A percentile compares a stretch with the other conserved stretches of the same genome.
phyloP scores from a whole-genome alignment of 2,113 vertebrate genomes.

The Leptobrachium leishanense region DNA sequence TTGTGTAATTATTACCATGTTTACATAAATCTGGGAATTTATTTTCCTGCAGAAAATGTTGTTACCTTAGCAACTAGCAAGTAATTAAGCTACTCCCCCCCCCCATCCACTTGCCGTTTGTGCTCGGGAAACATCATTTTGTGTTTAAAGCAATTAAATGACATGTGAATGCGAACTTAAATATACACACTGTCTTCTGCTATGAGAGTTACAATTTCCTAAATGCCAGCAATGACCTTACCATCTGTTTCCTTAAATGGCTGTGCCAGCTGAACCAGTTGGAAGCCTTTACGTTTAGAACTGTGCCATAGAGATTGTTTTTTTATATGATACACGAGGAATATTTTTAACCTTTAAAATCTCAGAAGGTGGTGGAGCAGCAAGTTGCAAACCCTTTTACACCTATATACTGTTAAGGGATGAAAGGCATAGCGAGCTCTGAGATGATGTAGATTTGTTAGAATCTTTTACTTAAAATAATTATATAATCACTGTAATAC shows the following conservation, averaged over 20 bases:
- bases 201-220: conserved; percentile 46
- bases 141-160: conserved; percentile 49
- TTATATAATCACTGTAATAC: too few relatives aligned
- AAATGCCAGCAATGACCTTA: conserved; percentile 50
- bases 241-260: conserved; percentile 47
- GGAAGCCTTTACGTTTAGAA: conserved; percentile 43
- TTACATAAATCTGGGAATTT: conserved; percentile 48
- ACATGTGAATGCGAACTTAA: conserved; percentile 44
- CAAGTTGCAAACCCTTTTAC: neutral
- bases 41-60: conserved; percentile 48
- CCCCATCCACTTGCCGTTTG: conserved; percentile 21
- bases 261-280: conserved; percentile 45
- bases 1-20: conserved; percentile 47
- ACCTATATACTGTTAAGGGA: neutral
- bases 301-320: neutral
- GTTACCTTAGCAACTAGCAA: conserved; percentile 47
- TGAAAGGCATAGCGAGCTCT: neutral
- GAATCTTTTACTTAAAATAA: too few relatives aligned
- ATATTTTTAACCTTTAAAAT: conserved; percentile 10
- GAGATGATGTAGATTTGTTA: too few relatives aligned
- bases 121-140: conserved; percentile 47
- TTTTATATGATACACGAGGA: conserved; percentile 32
- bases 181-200: conserved; percentile 45
- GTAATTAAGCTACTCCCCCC: conserved; percentile 45
- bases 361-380: neutral